phyloP scores from a whole-genome alignment of 2,888 invertebrate species.

The Dryadula phaetusa region DNA sequence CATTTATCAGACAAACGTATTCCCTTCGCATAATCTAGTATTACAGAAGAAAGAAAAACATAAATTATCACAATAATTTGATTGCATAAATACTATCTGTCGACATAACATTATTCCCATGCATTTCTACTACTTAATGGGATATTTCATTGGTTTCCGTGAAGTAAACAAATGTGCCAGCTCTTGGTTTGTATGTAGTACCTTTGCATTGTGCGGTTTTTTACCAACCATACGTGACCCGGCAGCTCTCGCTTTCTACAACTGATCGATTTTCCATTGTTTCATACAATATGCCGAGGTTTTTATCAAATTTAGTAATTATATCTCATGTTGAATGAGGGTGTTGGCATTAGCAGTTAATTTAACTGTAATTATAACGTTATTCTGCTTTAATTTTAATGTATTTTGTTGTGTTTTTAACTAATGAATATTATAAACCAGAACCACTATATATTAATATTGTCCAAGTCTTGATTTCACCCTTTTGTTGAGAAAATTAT shows the following conservation, averaged over 20 bases:
- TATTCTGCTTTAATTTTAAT: neutral
- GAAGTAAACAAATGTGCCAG: constrained; percentile 18
- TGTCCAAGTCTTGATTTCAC: too few relatives aligned
- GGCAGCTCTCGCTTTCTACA: constrained; percentile 25
- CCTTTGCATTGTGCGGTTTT: constrained; percentile 7
- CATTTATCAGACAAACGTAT: too few relatives aligned
- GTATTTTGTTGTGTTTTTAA: neutral
- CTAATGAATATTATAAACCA: too few relatives aligned
- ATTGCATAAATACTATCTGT: constrained; percentile 21
- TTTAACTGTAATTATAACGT: neutral
- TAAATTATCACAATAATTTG: constrained; percentile 11
- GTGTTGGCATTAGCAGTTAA: constrained; percentile 1
- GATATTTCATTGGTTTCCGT: constrained; percentile 25
- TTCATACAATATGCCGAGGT: neutral
- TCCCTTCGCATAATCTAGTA: too few relatives aligned
- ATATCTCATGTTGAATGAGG: constrained; percentile 5
- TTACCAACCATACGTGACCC: constrained; percentile 9
- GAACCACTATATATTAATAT: too few relatives aligned
- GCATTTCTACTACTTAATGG: constrained; percentile 39
- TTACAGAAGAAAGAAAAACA: neutral
- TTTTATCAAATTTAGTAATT: constrained; percentile 15
- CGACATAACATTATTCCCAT: constrained; percentile 41
- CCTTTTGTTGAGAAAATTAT: too few relatives aligned
- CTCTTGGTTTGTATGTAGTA: neutral
- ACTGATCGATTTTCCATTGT: constrained; percentile 25